These are phyloP conservation scores for Bergia sp. DNA, from an alignment of 92 coral and sea anemone species.

Conservation along the genomic window DNA sequence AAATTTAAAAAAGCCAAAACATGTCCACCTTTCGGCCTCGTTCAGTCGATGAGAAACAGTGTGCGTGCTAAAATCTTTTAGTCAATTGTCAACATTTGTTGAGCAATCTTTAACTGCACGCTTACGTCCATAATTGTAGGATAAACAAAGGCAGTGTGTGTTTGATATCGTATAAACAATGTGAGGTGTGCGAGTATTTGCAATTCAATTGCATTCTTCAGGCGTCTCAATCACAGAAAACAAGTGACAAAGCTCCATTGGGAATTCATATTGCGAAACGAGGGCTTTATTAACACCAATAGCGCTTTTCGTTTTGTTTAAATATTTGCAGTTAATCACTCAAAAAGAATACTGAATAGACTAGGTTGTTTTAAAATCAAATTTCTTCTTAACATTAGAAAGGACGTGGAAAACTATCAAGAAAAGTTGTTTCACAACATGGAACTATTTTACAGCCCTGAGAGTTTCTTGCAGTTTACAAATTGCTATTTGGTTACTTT, in stretches of 20 bases:
- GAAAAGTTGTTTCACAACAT: no score
- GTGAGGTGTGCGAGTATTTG: constrained; percentile 25
- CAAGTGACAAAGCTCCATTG: constrained; percentile 3
- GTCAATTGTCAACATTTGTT: not conserved
- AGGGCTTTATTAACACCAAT: not conserved
- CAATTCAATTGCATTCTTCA: constrained; percentile 23
- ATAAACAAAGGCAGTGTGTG: constrained; percentile 22
- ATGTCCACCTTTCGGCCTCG: no score
- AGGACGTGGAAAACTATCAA: no score
- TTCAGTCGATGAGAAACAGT: not conserved
- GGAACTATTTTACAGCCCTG: no score
- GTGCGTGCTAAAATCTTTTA: not conserved
- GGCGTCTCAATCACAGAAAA: constrained; percentile 1
- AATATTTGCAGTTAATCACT: not conserved
- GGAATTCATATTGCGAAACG: constrained; percentile 31
- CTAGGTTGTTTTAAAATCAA: no score
- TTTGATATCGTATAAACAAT: not conserved
- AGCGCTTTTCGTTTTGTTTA: not conserved
- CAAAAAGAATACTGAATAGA: no score
- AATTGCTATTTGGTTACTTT: no score
- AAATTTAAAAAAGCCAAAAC: not conserved
- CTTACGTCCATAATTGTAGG: not conserved
- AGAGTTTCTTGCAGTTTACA: no score
- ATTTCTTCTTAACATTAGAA: no score
- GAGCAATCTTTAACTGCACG: constrained; percentile 6